These are phyloP conservation scores for Liodrosophila aerea DNA, from an alignment of 2,888 invertebrate species.

Conservation along the genomic window DNA sequence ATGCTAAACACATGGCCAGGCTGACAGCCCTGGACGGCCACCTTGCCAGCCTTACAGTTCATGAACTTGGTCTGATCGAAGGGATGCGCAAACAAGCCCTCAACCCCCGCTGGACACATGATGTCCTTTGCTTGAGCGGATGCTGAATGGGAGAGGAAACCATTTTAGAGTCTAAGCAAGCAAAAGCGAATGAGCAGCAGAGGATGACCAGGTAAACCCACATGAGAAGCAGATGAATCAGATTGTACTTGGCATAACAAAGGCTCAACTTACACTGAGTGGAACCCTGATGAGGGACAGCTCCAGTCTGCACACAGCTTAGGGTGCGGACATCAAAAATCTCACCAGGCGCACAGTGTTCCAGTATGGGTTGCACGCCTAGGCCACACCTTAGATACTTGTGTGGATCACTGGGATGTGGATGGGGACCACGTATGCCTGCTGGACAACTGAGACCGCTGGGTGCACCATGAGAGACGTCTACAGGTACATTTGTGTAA, in stretches of 20 bases:
- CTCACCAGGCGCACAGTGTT: conserved; percentile 85
- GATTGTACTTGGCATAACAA: too few species aligned
- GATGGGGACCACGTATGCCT: conserved; percentile 83
- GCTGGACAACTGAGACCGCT: conserved; percentile 79
- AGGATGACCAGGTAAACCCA: conserved; percentile 19
- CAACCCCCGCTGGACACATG: conserved; percentile 82
- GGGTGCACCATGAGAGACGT: too few species aligned
- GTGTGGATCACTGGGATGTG: conserved; percentile 84
- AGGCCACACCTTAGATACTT: conserved; percentile 80
- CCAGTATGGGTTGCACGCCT: conserved; percentile 83
- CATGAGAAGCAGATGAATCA: conserved; percentile 55
- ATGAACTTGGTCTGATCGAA: conserved; percentile 86
- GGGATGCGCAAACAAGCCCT: conserved; percentile 86
- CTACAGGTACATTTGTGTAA: neutral
- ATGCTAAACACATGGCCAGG: conserved; percentile 86
- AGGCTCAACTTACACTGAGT: neutral
- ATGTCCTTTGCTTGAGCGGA: conserved; percentile 40
- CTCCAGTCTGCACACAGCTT: conserved; percentile 82
- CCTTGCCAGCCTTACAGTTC: conserved; percentile 87
- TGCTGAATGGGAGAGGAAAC: conserved; percentile 31
- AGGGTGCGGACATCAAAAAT: conserved; percentile 84
- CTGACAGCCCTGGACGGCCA: conserved; percentile 85
- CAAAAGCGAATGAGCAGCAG: conserved; percentile 42
- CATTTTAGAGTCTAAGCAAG: conserved; percentile 18
- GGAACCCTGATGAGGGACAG: neutral